A percentile compares a stretch with the other conserved stretches of the same genome.
phyloP scores from a whole-genome alignment of 1,140 invertebrate species.

The Orius insidiosus region DNA sequence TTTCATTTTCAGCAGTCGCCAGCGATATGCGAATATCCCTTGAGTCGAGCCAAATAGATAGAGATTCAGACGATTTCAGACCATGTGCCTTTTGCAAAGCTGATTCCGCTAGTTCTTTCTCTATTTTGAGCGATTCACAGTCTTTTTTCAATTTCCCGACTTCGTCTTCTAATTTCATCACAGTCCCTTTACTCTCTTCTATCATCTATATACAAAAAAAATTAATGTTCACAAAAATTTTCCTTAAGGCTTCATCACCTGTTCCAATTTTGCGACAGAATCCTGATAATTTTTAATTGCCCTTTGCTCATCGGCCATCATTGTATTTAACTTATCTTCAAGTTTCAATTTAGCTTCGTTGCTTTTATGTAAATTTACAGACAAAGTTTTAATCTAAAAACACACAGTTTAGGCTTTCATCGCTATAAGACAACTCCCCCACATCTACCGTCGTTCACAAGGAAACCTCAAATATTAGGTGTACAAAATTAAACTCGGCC shows the following conservation, averaged over 20 bases:
- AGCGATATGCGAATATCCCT: slow-evolving; percentile 17
- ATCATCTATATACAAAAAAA: slow-evolving; percentile 13
- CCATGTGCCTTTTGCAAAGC: slow-evolving; percentile 9
- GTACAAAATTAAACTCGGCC: too few species aligned
- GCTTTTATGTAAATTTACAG: slow-evolving; percentile 22
- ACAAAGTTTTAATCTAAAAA: slow-evolving; percentile 26
- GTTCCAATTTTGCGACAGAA: slow-evolving; percentile 25
- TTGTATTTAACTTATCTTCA: slow-evolving; percentile 24
- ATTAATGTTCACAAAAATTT: not conserved
- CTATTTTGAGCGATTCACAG: slow-evolving; percentile 23
- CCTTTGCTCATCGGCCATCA: slow-evolving; percentile 23
- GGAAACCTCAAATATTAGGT: too few species aligned
- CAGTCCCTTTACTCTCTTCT: slow-evolving; percentile 20
- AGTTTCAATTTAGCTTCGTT: slow-evolving; percentile 23
- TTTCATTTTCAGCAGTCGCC: slow-evolving; percentile 13
- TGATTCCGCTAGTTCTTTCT: slow-evolving; percentile 13
- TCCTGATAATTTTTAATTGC: slow-evolving; percentile 26
- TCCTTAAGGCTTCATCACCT: slow-evolving; percentile 20
- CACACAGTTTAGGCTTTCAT: too few species aligned
- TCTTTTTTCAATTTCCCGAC: slow-evolving; percentile 27
- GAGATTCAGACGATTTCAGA: slow-evolving; percentile 4
- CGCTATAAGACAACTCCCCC: not conserved
- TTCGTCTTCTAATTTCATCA: slow-evolving; percentile 28
- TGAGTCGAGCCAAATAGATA: slow-evolving; percentile 5
- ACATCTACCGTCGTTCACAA: not conserved